Base-by-base conservation (phyloP, 2,113 vertebrate species). In the Alouatta palliata region DNA sequence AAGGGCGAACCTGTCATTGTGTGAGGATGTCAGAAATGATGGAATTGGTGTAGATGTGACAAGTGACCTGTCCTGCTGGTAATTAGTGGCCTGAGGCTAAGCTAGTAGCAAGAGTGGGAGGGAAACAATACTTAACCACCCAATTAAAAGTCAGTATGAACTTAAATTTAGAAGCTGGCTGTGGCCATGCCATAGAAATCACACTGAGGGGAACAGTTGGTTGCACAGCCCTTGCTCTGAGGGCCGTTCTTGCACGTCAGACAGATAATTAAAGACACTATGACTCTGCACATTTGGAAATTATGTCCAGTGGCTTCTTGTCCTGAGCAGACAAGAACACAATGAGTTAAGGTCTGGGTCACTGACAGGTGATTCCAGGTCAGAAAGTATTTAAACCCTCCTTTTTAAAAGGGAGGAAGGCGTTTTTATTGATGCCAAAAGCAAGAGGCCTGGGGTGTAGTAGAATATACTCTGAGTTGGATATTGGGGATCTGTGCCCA, bases 31-130 rank as follows among this genome's bases (percentile, higher is more conserved):
- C 93, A 88, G 8, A 0, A 94, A 90, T 77, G 21, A 43, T 92
- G 95, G 97, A 97, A 76, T 87, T 87, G 97, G 85, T 97, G 93
- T 85, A 77, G 52, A 83, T 0, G 0, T 37, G 90, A 92, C 97
- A 97, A 96, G 93, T 98, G 98, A 96, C 97, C 96, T 73, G 94
- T 91, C 96, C 97, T 91, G 97, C 97, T 96, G 92, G 90, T 98
- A 98, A 98, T 98, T 97, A 94, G 97, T 98, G 96, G 95, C 97
- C 97, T 35, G 58, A 66, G 98, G 98, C 98, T 97, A 92, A 97
- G 96, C 97, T 97, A 49, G 88, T 97, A 97, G 97, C 91, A 95
- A 97, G 81, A 92, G 66, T 85, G 93, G 96, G 79, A 20, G 6
- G 75, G 80, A 96, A 97, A 6, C 23, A 87, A 89, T 37, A 82